Evolutionary conservation across 2,888 invertebrate species (phyloP).

Genomic region (Maniola hyperantus): DNA sequence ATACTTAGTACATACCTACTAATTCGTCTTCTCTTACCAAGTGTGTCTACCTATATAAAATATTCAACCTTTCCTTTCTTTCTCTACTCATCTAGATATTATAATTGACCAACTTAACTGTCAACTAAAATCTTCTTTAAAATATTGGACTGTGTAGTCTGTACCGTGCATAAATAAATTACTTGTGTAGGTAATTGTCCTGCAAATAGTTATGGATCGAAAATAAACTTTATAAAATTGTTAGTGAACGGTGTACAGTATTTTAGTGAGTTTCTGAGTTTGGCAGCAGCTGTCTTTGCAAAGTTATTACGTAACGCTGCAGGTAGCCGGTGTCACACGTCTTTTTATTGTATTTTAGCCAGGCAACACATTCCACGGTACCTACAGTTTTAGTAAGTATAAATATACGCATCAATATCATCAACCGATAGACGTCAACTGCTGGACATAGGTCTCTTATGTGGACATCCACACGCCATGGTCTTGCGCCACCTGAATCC

Average conservation of each 20-base stretch:
- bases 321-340: slow-evolving; percentile 51
- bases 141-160: too few relatives aligned
- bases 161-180: too few relatives aligned
- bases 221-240: not conserved
- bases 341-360: slow-evolving; percentile 5
- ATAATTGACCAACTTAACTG: too few relatives aligned
- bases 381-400: not conserved
- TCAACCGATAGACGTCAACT: too few relatives aligned
- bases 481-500: too few relatives aligned
- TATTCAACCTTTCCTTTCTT: too few relatives aligned
- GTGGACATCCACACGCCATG: too few relatives aligned
- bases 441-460: too few relatives aligned
- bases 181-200: not conserved
- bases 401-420: not conserved
- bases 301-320: slow-evolving; percentile 74
- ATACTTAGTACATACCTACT: too few relatives aligned
- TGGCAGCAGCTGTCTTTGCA: slow-evolving; percentile 72
- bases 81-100: too few relatives aligned
- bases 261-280: slow-evolving; percentile 56
- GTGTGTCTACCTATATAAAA: too few relatives aligned
- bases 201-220: not conserved
- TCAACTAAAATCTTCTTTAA: too few relatives aligned
- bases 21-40: not conserved
- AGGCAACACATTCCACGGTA: not conserved
- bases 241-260: slow-evolving; percentile 31